Conservation (phyloP, 2,797 vertebrate genomes). For the Sphenodon punctatus region DNA sequence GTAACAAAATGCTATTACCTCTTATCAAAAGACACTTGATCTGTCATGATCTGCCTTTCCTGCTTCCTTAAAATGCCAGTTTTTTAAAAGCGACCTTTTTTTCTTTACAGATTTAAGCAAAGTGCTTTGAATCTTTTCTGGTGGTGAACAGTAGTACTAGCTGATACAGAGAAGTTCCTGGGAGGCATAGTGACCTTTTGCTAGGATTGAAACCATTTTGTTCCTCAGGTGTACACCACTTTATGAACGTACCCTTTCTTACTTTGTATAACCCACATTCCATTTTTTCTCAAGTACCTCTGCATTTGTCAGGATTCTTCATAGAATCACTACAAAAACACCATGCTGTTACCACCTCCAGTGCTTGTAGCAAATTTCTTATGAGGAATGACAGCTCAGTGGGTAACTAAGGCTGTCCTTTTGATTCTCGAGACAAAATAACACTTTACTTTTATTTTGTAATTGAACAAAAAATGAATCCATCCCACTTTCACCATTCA, state of each 20-base stretch:
- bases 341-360: not conserved
- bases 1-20: not conserved
- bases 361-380: not conserved
- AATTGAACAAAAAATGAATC: not conserved
- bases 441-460: not conserved
- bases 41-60: not conserved
- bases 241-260: not conserved
- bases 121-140: not conserved
- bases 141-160: not conserved
- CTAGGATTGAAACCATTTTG: not conserved
- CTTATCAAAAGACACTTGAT: not conserved
- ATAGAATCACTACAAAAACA: not conserved
- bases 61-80: not conserved
- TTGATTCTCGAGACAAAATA: not conserved
- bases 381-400: not conserved
- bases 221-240: not conserved
- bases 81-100: not conserved
- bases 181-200: not conserved
- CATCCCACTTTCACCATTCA: not conserved
- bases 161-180: not conserved
- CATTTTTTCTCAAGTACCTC: not conserved
- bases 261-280: not conserved
- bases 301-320: not conserved
- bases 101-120: not conserved
- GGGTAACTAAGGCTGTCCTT: not conserved